phyloP scores from a whole-genome alignment of 2,113 vertebrate species.

The Sus scrofa region DNA sequence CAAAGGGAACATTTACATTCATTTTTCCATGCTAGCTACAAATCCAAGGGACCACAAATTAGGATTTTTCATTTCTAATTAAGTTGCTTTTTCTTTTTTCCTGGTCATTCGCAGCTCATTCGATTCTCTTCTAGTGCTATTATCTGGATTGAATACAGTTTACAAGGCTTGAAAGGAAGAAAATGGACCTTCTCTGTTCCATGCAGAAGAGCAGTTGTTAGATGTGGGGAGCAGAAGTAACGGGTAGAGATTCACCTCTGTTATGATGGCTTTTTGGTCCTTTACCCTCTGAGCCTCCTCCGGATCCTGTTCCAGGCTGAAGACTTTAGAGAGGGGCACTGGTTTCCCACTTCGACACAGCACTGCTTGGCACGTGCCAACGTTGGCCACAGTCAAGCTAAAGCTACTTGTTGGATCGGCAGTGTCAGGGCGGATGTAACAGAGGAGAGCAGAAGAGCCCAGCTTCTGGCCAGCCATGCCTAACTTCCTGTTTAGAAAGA shows the following conservation, averaged over 20 bases:
- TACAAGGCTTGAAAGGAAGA: neutral
- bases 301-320: constrained; percentile 94
- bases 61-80: constrained; percentile 20
- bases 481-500: constrained; percentile 91
- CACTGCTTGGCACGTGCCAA: constrained; percentile 96
- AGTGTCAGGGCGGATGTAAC: constrained; percentile 93
- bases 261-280: constrained; percentile 96
- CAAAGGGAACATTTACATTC: neutral
- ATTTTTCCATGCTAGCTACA: neutral
- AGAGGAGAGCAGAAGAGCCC: constrained; percentile 96
- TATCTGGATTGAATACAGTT: neutral
- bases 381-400: constrained; percentile 95
- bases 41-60: neutral
- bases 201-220: neutral
- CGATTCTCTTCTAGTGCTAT: neutral
- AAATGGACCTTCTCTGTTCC: neutral
- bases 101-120: neutral
- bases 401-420: constrained; percentile 92
- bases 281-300: constrained; percentile 96
- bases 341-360: constrained; percentile 94
- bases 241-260: constrained; percentile 90
- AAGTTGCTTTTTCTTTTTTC: constrained; percentile 2
- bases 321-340: constrained; percentile 93
- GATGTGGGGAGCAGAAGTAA: rapidly evolving
- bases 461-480: constrained; percentile 98